Conservation (phyloP, 2,888 invertebrate genomes). For the Clanis bilineata region DNA sequence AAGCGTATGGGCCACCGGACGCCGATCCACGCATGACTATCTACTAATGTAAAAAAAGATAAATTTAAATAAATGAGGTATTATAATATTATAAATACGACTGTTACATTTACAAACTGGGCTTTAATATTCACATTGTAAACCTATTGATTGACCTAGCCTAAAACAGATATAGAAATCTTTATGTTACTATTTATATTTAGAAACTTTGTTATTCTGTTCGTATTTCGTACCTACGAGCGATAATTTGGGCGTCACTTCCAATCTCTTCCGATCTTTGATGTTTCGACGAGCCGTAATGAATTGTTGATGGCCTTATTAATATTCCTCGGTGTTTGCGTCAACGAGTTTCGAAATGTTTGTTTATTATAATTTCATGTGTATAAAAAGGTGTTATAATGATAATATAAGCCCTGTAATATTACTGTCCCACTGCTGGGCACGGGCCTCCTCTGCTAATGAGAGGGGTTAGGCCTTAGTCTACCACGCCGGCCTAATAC, state of each 20-base stretch:
- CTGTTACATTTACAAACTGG: neutral
- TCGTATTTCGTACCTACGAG: neutral
- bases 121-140: neutral
- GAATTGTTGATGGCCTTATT: constrained; percentile 17
- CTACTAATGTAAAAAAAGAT: no score
- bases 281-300: neutral
- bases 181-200: neutral
- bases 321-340: constrained; percentile 6
- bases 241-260: neutral
- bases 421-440: no score
- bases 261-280: neutral
- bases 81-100: no score
- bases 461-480: no score
- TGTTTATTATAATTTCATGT: neutral
- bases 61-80: no score
- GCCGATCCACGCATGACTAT: no score
- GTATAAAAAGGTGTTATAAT: no score
- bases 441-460: no score
- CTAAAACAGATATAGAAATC: neutral
- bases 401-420: no score
- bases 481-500: no score
- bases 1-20: no score
- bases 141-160: neutral
- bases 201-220: neutral
- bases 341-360: neutral